Evolutionary conservation across 2,113 vertebrate species (phyloP).

Genomic region (Oryzias curvinotus): DNA sequence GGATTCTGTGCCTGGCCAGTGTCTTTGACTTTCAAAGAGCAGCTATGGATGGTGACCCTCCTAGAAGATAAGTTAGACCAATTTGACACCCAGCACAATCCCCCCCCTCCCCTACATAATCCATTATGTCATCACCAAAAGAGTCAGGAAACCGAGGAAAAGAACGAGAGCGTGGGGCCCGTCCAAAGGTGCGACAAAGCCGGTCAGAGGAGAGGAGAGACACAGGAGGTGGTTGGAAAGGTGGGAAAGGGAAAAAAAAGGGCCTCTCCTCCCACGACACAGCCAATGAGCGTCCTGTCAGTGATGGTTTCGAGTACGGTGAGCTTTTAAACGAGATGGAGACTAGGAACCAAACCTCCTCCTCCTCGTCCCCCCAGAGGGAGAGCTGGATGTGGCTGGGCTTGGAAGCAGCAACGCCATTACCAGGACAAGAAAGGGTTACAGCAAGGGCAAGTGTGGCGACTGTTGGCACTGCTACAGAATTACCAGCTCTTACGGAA

Average conservation of each 20-base stretch:
- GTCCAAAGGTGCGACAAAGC: constrained; percentile 81
- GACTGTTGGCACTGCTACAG: constrained; percentile 22
- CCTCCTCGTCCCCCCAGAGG: constrained; percentile 29
- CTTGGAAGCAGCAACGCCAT: constrained; percentile 51
- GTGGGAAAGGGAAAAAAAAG: constrained; percentile 73
- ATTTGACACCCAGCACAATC: constrained; percentile 9
- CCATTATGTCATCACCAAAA: constrained; percentile 72
- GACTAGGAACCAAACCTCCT: constrained; percentile 52
- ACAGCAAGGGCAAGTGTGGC: constrained; percentile 30
- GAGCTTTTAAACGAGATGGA: constrained; percentile 68
- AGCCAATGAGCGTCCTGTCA: constrained; percentile 69
- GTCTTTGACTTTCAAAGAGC: constrained; percentile 4
- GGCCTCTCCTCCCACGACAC: constrained; percentile 53
- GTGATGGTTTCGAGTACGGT: constrained; percentile 78
- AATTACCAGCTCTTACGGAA: constrained; percentile 39
- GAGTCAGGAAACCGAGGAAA: constrained; percentile 70
- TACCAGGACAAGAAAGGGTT: constrained; percentile 46
- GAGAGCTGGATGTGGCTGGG: constrained; percentile 65
- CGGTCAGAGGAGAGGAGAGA: constrained; percentile 76
- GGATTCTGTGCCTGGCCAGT: constrained; percentile 7
- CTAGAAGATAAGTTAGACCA: constrained; percentile 20
- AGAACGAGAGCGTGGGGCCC: constrained; percentile 74
- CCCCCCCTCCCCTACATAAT: constrained; percentile 26
- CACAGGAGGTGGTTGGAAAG: constrained; percentile 53
- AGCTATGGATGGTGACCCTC: constrained; percentile 25